Conservation (phyloP, 2,113 vertebrate genomes). For the Gobio gobio region DNA sequence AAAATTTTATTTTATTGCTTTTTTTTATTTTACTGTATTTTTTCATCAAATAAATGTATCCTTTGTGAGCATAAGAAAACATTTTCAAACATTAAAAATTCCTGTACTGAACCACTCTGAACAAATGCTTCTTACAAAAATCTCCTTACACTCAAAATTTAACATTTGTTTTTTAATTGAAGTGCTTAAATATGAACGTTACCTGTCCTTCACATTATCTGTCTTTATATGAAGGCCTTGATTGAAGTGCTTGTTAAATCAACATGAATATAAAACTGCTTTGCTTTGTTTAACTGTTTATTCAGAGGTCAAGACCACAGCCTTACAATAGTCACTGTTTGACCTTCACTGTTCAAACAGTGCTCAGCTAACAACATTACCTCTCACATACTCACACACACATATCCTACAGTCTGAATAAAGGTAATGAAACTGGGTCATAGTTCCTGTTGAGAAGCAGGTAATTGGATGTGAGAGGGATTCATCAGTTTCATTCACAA, state of each 20-base stretch:
- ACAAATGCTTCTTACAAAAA: background rate
- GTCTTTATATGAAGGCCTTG: background rate
- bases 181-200: background rate
- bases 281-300: slow-evolving; percentile 19
- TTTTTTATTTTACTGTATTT: too few relatives aligned
- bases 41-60: too few relatives aligned
- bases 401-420: background rate
- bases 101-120: too few relatives aligned
- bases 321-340: background rate
- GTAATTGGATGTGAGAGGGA: background rate
- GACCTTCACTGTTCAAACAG: slow-evolving; percentile 12
- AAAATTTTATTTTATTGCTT: too few relatives aligned
- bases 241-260: background rate
- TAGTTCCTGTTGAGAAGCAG: background rate
- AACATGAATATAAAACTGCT: background rate
- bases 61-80: background rate
- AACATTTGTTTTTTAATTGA: background rate
- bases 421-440: slow-evolving; percentile 3
- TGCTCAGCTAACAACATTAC: slow-evolving; percentile 12
- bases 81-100: background rate
- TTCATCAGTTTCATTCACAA: background rate
- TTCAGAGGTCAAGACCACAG: slow-evolving; percentile 1
- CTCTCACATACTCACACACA: background rate
- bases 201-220: background rate
- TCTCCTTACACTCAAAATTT: background rate